Base-by-base conservation (phyloP, 2,113 vertebrate species). In the Pomatostomus ruficeps region DNA sequence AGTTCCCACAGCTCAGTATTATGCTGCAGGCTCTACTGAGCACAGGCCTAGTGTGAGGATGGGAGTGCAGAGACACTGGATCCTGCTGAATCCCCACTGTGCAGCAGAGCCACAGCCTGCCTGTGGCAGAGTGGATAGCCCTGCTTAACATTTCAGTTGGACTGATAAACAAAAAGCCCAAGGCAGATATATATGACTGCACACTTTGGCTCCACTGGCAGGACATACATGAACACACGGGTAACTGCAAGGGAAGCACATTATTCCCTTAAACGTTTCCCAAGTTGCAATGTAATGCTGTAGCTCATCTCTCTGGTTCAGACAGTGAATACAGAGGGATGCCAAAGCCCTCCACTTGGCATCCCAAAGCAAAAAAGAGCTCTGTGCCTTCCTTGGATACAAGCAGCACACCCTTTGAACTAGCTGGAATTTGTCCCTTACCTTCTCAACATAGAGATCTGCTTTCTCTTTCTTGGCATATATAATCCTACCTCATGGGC, bases 401-500 rank as follows among this genome's bases (percentile, higher is more conserved):
- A 74, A 0, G 0, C 28, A 83, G 51, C 59, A 73, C 57, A 86
- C 57, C 83, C 92, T 91, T 75, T 93, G 76, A 90, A 88, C 92
- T 88, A 94, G 43, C 61, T 93, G 90, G 91, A 94, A 84, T 91
- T 81, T 0, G 0, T 80, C 75, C 79, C 86, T 93, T 54, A 71
- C 73, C 59, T 75, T 71, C 86, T 65, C 79, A 76, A 25, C 43
- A 49, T 0, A 43, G 62, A 92, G 75, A 89, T 85, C 55, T 95
- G 55, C 62, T 89, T 92, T 87, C 77, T 58, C 77, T 88, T 88
- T 82, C 71, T 87, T 76, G 66, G 92, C 71, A 86, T 91, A 82
- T 86, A 89, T 93, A 95, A 93, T 97, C 74, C 93, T 93, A 96
- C 83, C 95, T 94, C 5, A 9, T 94, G 95, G 91, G 89, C 79